Conservation (phyloP, 1,140 invertebrate genomes). For the Drosophila neocordata region DNA sequence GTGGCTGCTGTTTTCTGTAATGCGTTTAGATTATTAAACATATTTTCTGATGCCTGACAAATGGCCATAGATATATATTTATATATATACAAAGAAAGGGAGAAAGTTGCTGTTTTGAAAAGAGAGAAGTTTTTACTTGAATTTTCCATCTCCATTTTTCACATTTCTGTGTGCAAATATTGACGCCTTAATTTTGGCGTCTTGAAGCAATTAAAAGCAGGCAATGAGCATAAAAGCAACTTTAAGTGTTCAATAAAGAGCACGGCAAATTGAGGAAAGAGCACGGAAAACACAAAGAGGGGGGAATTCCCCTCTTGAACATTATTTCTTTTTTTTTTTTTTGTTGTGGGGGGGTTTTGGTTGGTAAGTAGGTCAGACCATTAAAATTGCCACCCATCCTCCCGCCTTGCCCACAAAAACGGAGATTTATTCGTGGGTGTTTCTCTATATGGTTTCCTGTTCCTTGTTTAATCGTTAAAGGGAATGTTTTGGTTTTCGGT, state of each 20-base stretch:
- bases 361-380: conserved; percentile 69
- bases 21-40: conserved; percentile 80
- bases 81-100: background rate
- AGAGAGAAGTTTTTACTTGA: conserved; percentile 29
- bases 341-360: conserved; percentile 11
- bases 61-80: conserved; percentile 37
- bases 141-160: background rate
- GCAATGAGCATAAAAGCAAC: conserved; percentile 17
- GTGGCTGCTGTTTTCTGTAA: conserved; percentile 59
- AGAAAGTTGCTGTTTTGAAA: background rate
- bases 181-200: conserved; percentile 13
- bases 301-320: background rate
- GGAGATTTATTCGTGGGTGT: conserved; percentile 56
- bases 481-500: conserved; percentile 45
- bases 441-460: conserved; percentile 48
- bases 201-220: conserved; percentile 47
- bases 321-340: background rate
- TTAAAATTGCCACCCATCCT: conserved; percentile 59
- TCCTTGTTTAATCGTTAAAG: conserved; percentile 78
- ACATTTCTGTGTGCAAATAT: conserved; percentile 5
- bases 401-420: background rate
- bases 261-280: background rate
- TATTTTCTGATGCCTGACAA: conserved; percentile 65
- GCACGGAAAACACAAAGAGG: background rate
- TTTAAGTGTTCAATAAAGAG: conserved; percentile 70